These are phyloP conservation scores for Macroglossus sobrinus DNA, from an alignment of 2,113 vertebrate species.

Conservation along the genomic window DNA sequence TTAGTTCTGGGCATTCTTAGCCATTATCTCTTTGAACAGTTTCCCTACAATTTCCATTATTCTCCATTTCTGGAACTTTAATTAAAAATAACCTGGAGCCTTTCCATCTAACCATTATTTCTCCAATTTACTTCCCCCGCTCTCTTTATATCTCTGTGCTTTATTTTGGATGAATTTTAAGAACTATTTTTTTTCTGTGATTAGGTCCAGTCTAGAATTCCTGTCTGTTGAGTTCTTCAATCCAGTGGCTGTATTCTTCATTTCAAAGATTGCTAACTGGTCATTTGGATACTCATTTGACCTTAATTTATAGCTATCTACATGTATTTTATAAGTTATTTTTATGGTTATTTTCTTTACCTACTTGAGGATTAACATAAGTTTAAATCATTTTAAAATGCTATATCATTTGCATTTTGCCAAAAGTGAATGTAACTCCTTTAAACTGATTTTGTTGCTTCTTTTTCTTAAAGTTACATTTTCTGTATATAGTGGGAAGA, in stretches of 20 bases:
- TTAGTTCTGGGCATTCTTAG: background rate
- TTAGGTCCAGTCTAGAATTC: background rate
- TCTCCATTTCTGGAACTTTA: background rate
- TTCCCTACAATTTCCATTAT: background rate
- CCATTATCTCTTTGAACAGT: background rate
- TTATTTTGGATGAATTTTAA: conserved; percentile 5
- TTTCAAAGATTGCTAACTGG: background rate
- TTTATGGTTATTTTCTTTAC: background rate
- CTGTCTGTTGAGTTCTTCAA: background rate
- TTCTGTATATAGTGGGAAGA: background rate
- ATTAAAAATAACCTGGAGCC: background rate
- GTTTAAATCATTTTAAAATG: conserved; percentile 21
- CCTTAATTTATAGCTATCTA: background rate
- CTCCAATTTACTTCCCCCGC: background rate
- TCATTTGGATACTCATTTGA: background rate
- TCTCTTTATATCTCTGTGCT: background rate
- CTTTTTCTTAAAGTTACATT: background rate
- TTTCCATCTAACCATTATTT: background rate
- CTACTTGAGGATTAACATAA: background rate
- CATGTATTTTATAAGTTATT: background rate
- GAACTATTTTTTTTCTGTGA: background rate
- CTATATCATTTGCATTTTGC: background rate
- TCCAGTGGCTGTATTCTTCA: background rate
- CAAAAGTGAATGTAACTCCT: background rate
- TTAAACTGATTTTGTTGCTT: background rate